These are phyloP conservation scores for Formica exsecta DNA, from an alignment of 1,140 invertebrate species.

Conservation along the genomic window DNA sequence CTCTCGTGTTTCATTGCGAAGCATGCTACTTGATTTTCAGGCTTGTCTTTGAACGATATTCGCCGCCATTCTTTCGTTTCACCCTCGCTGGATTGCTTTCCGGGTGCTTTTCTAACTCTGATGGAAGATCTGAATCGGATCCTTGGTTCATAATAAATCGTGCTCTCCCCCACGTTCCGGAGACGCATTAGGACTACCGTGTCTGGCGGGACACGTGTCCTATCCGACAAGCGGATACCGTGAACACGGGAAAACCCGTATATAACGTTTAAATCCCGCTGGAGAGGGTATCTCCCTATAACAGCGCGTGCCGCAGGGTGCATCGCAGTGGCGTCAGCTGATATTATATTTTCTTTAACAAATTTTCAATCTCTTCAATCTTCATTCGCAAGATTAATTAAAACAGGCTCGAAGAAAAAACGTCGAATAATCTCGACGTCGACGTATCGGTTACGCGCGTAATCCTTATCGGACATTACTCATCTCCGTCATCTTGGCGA, in stretches of 20 bases:
- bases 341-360: not conserved
- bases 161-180: conserved; percentile 41
- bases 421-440: not conserved
- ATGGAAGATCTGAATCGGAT: conserved; percentile 51
- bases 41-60: not conserved
- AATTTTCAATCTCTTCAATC: not conserved
- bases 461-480: conserved; percentile 12
- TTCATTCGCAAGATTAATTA: not conserved
- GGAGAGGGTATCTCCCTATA: conserved; percentile 66
- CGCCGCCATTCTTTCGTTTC: not conserved
- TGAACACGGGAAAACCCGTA: conserved; percentile 62
- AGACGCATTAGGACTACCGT: conserved; percentile 66
- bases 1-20: not conserved
- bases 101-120: conserved; percentile 46
- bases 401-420: not conserved
- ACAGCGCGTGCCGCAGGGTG: conserved; percentile 76
- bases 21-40: not conserved
- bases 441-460: not conserved
- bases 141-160: conserved; percentile 67
- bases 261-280: conserved; percentile 71
- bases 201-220: conserved; percentile 76
- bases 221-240: conserved; percentile 69
- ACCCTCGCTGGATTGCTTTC: conserved; percentile 35
- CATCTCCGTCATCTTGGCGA: conserved; percentile 16
- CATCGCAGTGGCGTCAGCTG: conserved; percentile 62